Evolutionary conservation across 2,888 invertebrate genomes (phyloP), one percentile per base, ranked within the genome.

Genomic region (Muschampia plurimacula): DNA sequence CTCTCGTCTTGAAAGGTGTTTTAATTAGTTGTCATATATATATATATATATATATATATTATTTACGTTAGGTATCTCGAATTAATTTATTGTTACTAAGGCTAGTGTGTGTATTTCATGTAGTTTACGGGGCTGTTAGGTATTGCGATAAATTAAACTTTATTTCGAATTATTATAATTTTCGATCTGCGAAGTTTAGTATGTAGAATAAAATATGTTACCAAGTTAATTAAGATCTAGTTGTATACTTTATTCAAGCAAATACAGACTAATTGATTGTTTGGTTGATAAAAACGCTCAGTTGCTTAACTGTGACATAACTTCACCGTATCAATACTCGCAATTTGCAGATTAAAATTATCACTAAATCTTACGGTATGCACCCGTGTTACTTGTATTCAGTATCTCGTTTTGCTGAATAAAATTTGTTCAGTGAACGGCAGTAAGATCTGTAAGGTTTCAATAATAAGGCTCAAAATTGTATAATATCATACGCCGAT

Each of bases 1-100:
- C 74, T 82, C 81, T 84, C 84, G 81, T 81, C 78, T 80, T 76
- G 79, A 81, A 79, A 80, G 80, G 79, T 75, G 77, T 77, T 79
- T 78, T 78, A 75, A 75, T 71, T 71, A 71, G 60, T 71, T 71
- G 66, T 71, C 65, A 66, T 49, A 70, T n/a, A n/a, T n/a, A n/a
- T n/a, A n/a, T n/a, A n/a, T n/a, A n/a, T n/a, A n/a, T n/a, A n/a
- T n/a, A n/a, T n/a, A n/a, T n/a, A n/a, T 52, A 57, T 28, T 28
- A 28, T 62, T 69, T 62, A 62, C 49, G 36, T 39, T 49, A 22
- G 22, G 22, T 22, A 15, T 62, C 41, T 67, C 22, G 36, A 22
- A 67, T 67, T 44, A 67, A 67, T 67, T 41, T 44, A 59, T n/a
- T 12, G 57, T 41, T 15, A n/a, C n/a, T 55, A 55, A 55, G 55